phyloP scores from a whole-genome alignment of 2,888 invertebrate species.

The Selenia dentaria region DNA sequence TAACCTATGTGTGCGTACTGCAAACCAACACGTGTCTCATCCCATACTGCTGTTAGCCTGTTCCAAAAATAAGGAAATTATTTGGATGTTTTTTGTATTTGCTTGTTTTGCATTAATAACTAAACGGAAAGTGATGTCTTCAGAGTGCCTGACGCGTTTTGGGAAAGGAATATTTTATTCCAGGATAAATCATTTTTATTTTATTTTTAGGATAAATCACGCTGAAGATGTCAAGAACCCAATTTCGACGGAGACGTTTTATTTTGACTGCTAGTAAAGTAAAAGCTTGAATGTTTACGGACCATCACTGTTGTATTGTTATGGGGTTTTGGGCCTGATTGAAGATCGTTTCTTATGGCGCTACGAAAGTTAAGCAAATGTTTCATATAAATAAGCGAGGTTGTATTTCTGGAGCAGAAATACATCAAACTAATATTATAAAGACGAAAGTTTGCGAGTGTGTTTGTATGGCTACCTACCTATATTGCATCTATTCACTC shows the following conservation, averaged over 20 bases:
- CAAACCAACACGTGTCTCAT: no score
- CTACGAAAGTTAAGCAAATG: no score
- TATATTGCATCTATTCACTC: no score
- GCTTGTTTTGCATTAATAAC: conserved; percentile 22
- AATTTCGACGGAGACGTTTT: conserved; percentile 12
- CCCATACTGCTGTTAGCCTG: conserved; percentile 6
- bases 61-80: conserved; percentile 20
- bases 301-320: conserved; percentile 1
- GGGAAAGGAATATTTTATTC: conserved; percentile 6
- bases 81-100: conserved; percentile 20
- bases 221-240: conserved; percentile 7
- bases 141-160: conserved; percentile 2
- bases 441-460: no score
- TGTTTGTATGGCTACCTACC: no score
- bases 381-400: no score
- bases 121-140: conserved; percentile 22
- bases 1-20: no score
- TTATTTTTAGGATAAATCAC: conserved; percentile 6
- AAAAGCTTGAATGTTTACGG: conserved; percentile 1
- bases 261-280: not conserved
- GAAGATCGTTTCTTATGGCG: no score
- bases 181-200: not conserved
- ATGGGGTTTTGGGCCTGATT: not conserved
- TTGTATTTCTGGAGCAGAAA: no score
- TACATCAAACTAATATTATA: no score